Evolutionary conservation across 2,113 vertebrate species (phyloP).

Genomic region (Paraplagusia blochii): DNA sequence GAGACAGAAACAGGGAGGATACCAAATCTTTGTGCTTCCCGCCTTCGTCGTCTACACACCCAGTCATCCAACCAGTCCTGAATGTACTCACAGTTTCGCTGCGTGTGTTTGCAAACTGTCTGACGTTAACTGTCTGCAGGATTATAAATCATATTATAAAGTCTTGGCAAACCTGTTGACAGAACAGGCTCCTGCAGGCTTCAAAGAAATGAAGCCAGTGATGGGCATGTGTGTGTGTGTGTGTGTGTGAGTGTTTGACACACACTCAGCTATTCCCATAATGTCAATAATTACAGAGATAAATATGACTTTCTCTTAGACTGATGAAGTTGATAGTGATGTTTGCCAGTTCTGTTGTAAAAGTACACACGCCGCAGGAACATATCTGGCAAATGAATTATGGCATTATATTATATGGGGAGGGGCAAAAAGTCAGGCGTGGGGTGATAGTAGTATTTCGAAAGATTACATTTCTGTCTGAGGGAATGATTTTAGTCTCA

Average conservation of each 20-base stretch:
- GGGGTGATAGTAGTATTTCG: too few species aligned
- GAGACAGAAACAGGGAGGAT: background rate
- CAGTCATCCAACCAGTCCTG: constrained; percentile 7
- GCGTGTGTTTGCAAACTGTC: constrained; percentile 16
- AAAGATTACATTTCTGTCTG: too few species aligned
- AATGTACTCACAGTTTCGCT: constrained; percentile 6
- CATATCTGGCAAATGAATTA: too few species aligned
- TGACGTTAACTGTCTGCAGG: constrained; percentile 22
- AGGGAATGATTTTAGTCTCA: too few species aligned
- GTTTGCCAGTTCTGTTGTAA: constrained; percentile 7
- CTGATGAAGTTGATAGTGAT: constrained; percentile 39
- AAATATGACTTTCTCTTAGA: constrained; percentile 59
- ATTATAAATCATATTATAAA: constrained; percentile 36
- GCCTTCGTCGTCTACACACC: background rate
- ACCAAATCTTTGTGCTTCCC: constrained; percentile 1
- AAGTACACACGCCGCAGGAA: too few species aligned
- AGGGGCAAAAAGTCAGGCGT: too few species aligned
- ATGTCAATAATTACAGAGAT: constrained; percentile 63
- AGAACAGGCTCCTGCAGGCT: constrained; percentile 37
- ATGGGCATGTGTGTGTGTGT: constrained; percentile 41
- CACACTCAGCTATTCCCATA: constrained; percentile 28
- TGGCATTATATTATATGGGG: too few species aligned
- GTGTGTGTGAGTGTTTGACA: constrained; percentile 45
- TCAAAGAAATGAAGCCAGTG: constrained; percentile 48
- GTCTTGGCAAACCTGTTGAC: constrained; percentile 55